Conservation (phyloP, 2,797 vertebrate species). For the Falco naumanni region DNA sequence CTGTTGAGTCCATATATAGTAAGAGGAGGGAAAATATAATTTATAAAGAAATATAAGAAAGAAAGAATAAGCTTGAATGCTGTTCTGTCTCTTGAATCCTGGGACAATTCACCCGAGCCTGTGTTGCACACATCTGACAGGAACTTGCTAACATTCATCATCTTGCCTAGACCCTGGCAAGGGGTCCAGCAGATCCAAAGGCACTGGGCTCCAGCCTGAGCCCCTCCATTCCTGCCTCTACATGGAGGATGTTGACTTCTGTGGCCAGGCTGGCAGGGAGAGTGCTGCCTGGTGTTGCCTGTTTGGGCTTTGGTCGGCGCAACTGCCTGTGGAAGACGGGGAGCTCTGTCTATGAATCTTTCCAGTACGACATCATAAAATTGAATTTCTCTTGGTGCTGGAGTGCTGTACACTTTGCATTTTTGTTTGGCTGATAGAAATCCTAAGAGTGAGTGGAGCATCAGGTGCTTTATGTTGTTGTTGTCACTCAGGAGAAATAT, state of each 20-base stretch:
- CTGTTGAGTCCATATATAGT: not conserved
- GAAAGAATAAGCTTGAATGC: not conserved
- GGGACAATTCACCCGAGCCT: not conserved
- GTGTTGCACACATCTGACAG: not conserved
- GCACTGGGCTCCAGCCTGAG: not conserved
- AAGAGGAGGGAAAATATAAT: not conserved
- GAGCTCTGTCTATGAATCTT: not conserved
- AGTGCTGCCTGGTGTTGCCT: not conserved
- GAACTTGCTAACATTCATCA: not conserved
- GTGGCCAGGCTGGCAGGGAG: not conserved
- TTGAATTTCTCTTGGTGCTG: not conserved
- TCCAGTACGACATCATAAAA: not conserved
- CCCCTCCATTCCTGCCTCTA: not conserved
- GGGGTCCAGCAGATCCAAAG: not conserved
- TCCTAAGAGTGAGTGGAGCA: not conserved
- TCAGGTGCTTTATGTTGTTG: not conserved
- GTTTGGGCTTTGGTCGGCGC: not conserved
- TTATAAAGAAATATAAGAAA: not conserved
- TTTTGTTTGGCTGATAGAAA: not conserved
- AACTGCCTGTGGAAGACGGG: not conserved
- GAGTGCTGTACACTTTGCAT: not conserved
- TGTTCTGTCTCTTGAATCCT: not conserved
- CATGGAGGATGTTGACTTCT: not conserved
- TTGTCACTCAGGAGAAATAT: not conserved
- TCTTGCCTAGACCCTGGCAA: not conserved